Evolutionary conservation across 2,113 vertebrate genomes (phyloP).

Genomic region (Nanorana parkeri): DNA sequence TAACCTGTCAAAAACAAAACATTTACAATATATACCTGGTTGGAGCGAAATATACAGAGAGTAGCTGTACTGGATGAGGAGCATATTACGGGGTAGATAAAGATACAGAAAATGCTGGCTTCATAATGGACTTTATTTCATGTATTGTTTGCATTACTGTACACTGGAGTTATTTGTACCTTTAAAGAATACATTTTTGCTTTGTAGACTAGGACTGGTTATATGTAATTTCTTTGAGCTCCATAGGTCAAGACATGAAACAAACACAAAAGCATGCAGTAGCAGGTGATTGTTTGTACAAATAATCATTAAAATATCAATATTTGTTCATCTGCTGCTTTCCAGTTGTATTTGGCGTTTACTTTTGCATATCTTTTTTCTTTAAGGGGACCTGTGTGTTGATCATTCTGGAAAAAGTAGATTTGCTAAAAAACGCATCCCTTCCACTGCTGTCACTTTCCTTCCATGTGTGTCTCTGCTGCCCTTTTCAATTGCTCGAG

Average conservation of each 20-base stretch:
- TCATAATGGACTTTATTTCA: neutral
- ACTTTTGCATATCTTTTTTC: too few species aligned
- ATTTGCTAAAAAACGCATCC: too few species aligned
- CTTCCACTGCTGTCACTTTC: too few species aligned
- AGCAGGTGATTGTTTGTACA: too few species aligned
- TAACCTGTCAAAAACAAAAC: conserved; percentile 27
- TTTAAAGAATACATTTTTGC: neutral
- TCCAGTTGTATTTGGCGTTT: too few species aligned
- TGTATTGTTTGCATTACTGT: neutral
- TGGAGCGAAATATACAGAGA: neutral
- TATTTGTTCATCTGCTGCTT: too few species aligned
- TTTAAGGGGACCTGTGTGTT: too few species aligned
- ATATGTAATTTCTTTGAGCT: neutral
- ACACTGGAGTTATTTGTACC: neutral
- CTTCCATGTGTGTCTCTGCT: too few species aligned
- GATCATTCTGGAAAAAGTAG: too few species aligned
- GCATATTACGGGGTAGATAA: neutral
- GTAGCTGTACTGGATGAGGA: neutral
- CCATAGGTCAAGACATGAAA: neutral
- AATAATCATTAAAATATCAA: too few species aligned
- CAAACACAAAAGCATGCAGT: too few species aligned
- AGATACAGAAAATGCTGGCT: neutral
- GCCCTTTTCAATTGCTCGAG: too few species aligned
- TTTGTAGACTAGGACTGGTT: neutral
- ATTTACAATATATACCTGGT: neutral